These are phyloP conservation scores for Phoeniculus purpureus DNA, from an alignment of 2,797 vertebrate genomes.

Conservation along the genomic window DNA sequence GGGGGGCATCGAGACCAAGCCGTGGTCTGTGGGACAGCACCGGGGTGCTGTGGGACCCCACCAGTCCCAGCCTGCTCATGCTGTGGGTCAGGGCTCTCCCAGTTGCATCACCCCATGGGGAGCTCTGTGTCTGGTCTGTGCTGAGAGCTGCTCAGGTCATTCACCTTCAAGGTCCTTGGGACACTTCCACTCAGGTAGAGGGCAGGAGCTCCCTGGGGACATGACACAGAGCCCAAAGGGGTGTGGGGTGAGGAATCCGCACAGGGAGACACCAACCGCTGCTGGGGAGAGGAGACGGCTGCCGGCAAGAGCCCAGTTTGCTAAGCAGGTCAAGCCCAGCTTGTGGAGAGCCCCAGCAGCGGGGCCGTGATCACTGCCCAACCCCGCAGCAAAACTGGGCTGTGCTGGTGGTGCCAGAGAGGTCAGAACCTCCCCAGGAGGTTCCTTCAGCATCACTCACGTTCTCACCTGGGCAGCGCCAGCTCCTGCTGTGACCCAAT, in stretches of 20 bases:
- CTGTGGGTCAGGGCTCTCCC: neutral
- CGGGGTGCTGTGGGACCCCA: accelerated
- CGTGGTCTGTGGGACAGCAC: neutral
- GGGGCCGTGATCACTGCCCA: accelerated
- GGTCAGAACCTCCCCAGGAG: accelerated
- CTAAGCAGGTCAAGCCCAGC: neutral
- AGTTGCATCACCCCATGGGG: accelerated
- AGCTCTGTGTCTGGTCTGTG: accelerated
- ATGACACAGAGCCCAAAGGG: neutral
- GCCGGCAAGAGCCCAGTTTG: neutral
- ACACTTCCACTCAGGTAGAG: neutral
- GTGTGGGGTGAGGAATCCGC: neutral
- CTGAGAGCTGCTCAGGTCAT: neutral
- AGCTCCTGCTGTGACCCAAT: accelerated
- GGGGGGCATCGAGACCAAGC: accelerated
- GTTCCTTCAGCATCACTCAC: neutral
- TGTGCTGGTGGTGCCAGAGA: neutral
- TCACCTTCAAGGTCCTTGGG: accelerated
- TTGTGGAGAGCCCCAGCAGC: neutral
- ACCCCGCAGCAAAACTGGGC: accelerated
- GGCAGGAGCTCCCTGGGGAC: neutral
- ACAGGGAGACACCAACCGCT: accelerated
- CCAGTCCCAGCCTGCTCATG: neutral
- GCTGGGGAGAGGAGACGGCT: neutral
- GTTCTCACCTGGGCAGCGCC: accelerated